phyloP scores from a whole-genome alignment of 2,888 invertebrate species.

The Proisotoma minuta region DNA sequence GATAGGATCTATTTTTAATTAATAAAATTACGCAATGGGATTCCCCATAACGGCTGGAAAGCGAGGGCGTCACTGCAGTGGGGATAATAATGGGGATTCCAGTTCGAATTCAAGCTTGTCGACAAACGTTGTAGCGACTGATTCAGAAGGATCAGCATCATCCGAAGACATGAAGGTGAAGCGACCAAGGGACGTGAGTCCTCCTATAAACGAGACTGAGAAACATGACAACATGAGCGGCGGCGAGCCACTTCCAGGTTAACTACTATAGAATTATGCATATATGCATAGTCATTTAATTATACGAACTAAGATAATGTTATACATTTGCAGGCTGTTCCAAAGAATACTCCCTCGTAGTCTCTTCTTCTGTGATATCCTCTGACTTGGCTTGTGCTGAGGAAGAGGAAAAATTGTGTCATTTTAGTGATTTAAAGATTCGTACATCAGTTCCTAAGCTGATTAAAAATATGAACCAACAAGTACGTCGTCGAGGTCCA shows the following conservation, averaged over 20 bases:
- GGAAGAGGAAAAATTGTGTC: background rate
- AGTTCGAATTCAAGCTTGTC: background rate
- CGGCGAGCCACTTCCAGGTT: background rate
- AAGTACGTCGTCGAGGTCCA: background rate
- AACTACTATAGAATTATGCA: too few relatives aligned
- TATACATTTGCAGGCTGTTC: background rate
- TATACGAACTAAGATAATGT: too few relatives aligned
- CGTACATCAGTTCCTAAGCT: background rate
- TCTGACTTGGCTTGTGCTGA: background rate
- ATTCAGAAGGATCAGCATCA: too few relatives aligned
- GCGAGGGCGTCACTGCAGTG: conserved; percentile 33
- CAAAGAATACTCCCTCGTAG: background rate
- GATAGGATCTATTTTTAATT: too few relatives aligned
- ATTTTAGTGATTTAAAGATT: background rate
- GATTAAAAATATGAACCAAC: background rate
- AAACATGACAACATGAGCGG: background rate
- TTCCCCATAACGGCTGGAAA: conserved; percentile 32
- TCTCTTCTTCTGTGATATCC: background rate
- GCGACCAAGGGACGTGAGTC: conserved; percentile 40
- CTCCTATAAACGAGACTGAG: conserved; percentile 12
- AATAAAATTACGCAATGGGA: conserved; percentile 28
- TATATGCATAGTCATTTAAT: too few relatives aligned
- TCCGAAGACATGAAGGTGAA: conserved; percentile 34
- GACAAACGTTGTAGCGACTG: conserved; percentile 16
- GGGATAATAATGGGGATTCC: conserved; percentile 14